Conservation (phyloP, 2,888 invertebrate genomes). For the Agrochola macilenta region DNA sequence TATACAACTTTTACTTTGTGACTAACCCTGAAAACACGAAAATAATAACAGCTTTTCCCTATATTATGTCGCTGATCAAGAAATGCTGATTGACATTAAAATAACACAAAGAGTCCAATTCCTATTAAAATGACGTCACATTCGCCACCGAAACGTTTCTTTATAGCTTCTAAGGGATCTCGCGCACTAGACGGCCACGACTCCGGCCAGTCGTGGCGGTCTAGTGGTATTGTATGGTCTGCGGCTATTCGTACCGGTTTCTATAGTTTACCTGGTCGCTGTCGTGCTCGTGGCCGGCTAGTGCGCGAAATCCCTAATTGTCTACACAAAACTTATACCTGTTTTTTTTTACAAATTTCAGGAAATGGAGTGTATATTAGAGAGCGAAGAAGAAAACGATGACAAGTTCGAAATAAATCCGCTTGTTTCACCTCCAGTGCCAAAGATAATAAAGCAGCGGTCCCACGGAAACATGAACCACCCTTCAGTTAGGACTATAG, state of each 20-base stretch:
- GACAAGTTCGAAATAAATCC: constrained; percentile 90
- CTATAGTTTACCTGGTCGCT: too few species aligned
- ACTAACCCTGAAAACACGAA: not conserved
- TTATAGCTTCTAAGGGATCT: not conserved
- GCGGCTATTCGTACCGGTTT: too few species aligned
- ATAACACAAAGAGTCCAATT: not conserved
- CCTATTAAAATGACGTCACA: not conserved
- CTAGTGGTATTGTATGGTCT: too few species aligned
- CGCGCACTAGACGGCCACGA: too few species aligned
- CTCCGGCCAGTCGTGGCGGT: too few species aligned
- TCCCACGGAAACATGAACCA: constrained; percentile 87
- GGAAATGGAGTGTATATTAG: constrained; percentile 93
- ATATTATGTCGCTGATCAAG: too few species aligned
- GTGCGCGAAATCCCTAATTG: not conserved
- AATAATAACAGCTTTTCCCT: too few species aligned
- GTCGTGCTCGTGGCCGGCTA: too few species aligned
- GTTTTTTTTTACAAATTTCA: constrained; percentile 72
- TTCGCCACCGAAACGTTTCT: not conserved
- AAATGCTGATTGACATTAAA: not conserved
- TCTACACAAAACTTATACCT: not conserved
- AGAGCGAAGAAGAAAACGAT: constrained; percentile 91
- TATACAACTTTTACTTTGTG: not conserved
- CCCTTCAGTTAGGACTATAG: constrained; percentile 85
- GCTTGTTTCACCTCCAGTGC: constrained; percentile 80
- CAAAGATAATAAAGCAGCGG: constrained; percentile 83